Base-by-base conservation (phyloP, 2,888 invertebrate genomes). In the Tortrix viridana region DNA sequence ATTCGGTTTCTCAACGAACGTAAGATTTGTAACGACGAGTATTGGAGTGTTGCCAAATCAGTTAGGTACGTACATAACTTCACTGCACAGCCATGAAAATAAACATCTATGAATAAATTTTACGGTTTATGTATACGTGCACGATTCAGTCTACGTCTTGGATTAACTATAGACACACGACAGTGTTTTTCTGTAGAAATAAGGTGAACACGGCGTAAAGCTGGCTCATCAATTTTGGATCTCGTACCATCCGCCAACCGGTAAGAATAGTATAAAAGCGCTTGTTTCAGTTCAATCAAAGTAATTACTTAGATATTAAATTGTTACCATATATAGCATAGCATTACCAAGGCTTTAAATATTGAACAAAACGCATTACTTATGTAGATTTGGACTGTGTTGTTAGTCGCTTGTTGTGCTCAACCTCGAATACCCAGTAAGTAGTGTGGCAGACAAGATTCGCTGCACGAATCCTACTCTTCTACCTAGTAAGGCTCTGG, bases 211-310 rank as follows among this genome's bases (percentile, higher is more conserved):
- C 56, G 64, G 56, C 23, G 60, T 68, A 71, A 95, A 95, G 91
- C 95, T 96, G 96, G 96, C 96, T 93, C 96, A 96, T 89, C 96
- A 96, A 93, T 96, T 96, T 92, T 96, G 96, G 96, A 96, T 96
- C 84, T 96, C 96, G 68, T 96, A 95, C 91, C 95, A 96, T 92
- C 96, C 96, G 80, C 95, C 95, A 78, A 95, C 95, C 92, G 95
- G 95, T 90, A 80, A 89, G 82, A 23, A 69, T 56, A 18, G 38
- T 19, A 53, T 46, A 44, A 18, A 19, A 44, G 7, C 12, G 12
- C 9, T 3, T 32, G 32, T 32, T 32, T 3, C 12, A 12, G 12
- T 32, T 32, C 32, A 12, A 32, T 12, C 12, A 7, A 32, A 32
- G 32, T 32, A 12, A 0, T 32, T 32, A 2, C 12, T n/a, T n/a